Base-by-base conservation (phyloP, 2,113 vertebrate genomes). In the Ptilonorhynchus violaceus region DNA sequence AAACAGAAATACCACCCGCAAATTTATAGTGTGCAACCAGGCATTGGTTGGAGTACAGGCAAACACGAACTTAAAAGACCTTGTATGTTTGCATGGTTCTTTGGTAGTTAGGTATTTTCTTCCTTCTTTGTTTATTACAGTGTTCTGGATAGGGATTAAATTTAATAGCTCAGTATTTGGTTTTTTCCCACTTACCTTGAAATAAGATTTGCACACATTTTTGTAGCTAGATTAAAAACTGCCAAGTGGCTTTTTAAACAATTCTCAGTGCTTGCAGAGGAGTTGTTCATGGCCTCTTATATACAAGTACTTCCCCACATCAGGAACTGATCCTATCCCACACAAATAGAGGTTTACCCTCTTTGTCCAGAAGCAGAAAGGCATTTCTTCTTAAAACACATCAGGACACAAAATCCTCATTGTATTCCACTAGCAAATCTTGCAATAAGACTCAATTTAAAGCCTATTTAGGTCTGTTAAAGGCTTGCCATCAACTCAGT, bases 221-320 rank as follows among this genome's bases (percentile, higher is more conserved):
- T 94, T 95, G 73, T 81, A 91, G 80, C 60, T 58, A 82, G 62
- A 89, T 79, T 89, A 35, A 58, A 92, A 93, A 89, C 33, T 92
- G 64, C 28, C 80, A 89, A 81, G 20, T 78, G 60, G 31, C 30
- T 66, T 90, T 95, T 91, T 80, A 68, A 92, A 78, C 17, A 91
- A 18, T 69, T 66, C 62, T 85, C 42, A 46, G 15, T 46, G 35
- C 35, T 76, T 94, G 41, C 46, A 67, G 46, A 85, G 52, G 59
- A 80, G 52, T 30, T 68, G 17, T 50, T 81, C 56, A 11, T 33
- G 41, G 68, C 19, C 30, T 93, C 30, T 87, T 76, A 85, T 19
- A 62, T 33, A 73, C 0, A 1, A 81, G 13, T 42, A 37, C 5
- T 6, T 72, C 44, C 52, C 72, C 28, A 78, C 64, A 67, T 74